Conservation (phyloP, 2,888 invertebrate species). For the Dorcus parallelipipedus region DNA sequence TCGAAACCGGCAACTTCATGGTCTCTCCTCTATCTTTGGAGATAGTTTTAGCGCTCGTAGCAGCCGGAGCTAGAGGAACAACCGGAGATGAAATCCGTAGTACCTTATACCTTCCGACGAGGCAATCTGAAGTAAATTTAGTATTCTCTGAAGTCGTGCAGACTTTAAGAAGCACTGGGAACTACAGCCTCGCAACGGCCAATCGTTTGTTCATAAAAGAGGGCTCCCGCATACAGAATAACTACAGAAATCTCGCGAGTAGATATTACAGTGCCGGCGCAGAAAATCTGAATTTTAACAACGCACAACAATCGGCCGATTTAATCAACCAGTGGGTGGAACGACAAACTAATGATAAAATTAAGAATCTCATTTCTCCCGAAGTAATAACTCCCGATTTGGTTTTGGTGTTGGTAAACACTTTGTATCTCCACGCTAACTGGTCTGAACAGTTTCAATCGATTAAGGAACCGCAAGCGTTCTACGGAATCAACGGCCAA, state of each 20-base stretch:
- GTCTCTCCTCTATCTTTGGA: constrained; percentile 41
- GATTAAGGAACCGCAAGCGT: constrained; percentile 27
- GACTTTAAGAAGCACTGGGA: constrained; percentile 14
- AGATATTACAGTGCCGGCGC: constrained; percentile 61
- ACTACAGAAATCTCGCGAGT: constrained; percentile 56
- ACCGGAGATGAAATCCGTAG: constrained; percentile 33
- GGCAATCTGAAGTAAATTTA: constrained; percentile 11
- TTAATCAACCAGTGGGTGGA: constrained; percentile 44
- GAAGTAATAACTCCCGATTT: constrained; percentile 28
- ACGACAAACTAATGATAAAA: constrained; percentile 39
- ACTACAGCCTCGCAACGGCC: constrained; percentile 31
- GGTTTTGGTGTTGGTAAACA: constrained; percentile 39
- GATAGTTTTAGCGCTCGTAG: constrained; percentile 37
- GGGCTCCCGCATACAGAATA: constrained; percentile 53
- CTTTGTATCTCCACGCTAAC: constrained; percentile 40
- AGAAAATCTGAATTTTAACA: constrained; percentile 42
- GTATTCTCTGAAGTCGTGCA: constrained; percentile 21
- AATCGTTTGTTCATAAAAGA: constrained; percentile 61
- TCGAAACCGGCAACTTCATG: constrained; percentile 32
- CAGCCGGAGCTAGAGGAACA: constrained; percentile 37
- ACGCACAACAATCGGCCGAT: not conserved
- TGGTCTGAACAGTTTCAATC: constrained; percentile 32
- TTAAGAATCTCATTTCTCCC: constrained; percentile 33
- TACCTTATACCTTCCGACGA: constrained; percentile 24
- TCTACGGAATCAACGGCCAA: constrained; percentile 27